phyloP scores from a whole-genome alignment of 2,113 vertebrate genomes.

The Indri indri region DNA sequence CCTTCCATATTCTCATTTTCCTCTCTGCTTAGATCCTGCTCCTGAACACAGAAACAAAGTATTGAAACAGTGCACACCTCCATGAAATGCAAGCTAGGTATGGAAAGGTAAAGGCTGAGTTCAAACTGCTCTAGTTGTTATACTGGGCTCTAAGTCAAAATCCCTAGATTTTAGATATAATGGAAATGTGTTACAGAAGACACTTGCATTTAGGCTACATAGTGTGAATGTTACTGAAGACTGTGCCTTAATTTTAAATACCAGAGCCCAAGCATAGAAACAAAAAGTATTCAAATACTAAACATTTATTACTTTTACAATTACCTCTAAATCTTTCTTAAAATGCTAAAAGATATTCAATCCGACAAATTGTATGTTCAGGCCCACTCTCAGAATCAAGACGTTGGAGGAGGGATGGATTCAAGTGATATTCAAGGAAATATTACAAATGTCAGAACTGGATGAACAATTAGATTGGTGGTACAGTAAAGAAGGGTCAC shows the following conservation, averaged over 20 bases:
- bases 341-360: conserved; percentile 26
- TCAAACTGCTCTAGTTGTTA: not conserved
- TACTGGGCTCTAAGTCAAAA: not conserved
- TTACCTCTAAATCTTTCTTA: conserved; percentile 15
- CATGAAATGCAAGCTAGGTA: not conserved
- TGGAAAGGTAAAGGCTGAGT: not conserved
- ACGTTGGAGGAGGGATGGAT: not conserved
- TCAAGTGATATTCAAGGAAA: conserved; percentile 1
- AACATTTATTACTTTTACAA: conserved; percentile 21
- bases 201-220: not conserved
- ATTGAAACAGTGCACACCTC: not conserved
- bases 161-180: conserved; percentile 22
- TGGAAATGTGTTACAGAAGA: conserved; percentile 10
- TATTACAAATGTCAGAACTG: not conserved
- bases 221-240: conserved; percentile 18
- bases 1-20: not conserved
- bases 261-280: not conserved
- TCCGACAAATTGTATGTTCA: not conserved
- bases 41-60: not conserved
- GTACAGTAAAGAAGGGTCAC: not conserved
- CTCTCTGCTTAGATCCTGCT: not conserved
- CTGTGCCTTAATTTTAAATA: conserved; percentile 35
- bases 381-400: not conserved
- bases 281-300: conserved; percentile 17
- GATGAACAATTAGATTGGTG: not conserved